These are phyloP conservation scores for Carcharodon carcharias DNA, from an alignment of 2,797 vertebrate genomes.

Conservation along the genomic window DNA sequence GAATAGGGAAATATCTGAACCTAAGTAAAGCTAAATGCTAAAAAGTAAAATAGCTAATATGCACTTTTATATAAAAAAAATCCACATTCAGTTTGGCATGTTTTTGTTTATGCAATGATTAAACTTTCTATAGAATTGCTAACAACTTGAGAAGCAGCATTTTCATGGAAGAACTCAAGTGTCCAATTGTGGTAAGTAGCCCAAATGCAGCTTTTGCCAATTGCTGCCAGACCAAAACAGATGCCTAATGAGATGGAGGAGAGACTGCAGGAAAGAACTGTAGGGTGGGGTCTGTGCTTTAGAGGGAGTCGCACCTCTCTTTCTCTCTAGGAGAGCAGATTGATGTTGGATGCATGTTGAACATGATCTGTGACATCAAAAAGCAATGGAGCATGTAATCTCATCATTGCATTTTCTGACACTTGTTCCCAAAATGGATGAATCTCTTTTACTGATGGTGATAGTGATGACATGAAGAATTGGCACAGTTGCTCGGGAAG, in stretches of 20 bases:
- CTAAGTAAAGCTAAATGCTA: background rate
- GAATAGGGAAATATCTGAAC: background rate
- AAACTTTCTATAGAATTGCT: background rate
- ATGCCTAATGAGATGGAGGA: background rate
- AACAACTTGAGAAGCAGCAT: background rate
- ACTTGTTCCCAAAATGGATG: background rate
- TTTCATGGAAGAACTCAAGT: background rate
- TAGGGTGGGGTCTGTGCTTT: background rate
- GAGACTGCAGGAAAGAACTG: background rate
- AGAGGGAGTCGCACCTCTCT: too few species aligned
- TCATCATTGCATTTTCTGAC: too few species aligned
- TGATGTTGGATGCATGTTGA: too few species aligned
- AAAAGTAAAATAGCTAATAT: background rate
- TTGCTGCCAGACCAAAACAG: background rate
- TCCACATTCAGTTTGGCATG: background rate
- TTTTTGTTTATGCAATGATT: constrained; percentile 5
- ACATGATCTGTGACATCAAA: too few species aligned
- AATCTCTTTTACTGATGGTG: background rate
- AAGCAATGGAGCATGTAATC: too few species aligned
- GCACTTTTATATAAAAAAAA: background rate
- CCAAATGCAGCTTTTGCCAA: background rate
- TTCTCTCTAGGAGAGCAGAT: too few species aligned
- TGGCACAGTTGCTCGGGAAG: too few species aligned
- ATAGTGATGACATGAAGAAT: background rate
- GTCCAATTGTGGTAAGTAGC: background rate